A percentile compares a stretch with the other conserved stretches of the same genome.
Evolutionary conservation across 2,888 invertebrate species (phyloP).

Genomic region (Drosophila birchii): DNA sequence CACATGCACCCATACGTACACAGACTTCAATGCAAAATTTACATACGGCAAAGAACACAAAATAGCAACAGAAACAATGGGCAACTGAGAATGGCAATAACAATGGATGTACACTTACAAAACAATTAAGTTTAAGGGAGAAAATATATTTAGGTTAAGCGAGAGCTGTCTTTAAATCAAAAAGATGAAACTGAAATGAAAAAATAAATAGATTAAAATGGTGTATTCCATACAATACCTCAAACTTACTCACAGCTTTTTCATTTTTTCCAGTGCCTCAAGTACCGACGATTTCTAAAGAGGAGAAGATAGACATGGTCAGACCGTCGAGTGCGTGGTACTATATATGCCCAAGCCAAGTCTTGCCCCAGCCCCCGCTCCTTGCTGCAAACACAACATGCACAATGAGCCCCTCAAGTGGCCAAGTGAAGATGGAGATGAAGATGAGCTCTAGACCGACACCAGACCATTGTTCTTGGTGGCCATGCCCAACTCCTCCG

Average conservation of each 20-base stretch:
- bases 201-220: no score
- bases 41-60: conserved; percentile 57
- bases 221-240: no score
- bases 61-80: conserved; percentile 44
- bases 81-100: conserved; percentile 56
- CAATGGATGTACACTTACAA: conserved; percentile 49
- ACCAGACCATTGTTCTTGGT: conserved; percentile 60
- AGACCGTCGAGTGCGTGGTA: conserved; percentile 69
- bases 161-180: no score
- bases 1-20: conserved; percentile 31
- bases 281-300: conserved; percentile 14
- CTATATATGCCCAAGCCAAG: conserved; percentile 34
- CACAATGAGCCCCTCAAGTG: conserved; percentile 68
- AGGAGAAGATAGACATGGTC: conserved; percentile 45
- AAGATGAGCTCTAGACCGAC: conserved; percentile 44
- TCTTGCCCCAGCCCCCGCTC: conserved; percentile 21
- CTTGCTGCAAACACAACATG: conserved; percentile 52
- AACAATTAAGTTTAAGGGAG: background rate
- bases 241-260: background rate
- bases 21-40: conserved; percentile 68
- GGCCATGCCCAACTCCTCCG: conserved; percentile 32
- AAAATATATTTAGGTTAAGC: background rate
- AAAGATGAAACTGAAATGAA: background rate
- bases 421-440: conserved; percentile 57
- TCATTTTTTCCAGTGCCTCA: conserved; percentile 10